A percentile compares a stretch with the other conserved stretches of the same genome.
phyloP scores from a whole-genome alignment of 1,140 invertebrate genomes.

The Glossosoma conforme region DNA sequence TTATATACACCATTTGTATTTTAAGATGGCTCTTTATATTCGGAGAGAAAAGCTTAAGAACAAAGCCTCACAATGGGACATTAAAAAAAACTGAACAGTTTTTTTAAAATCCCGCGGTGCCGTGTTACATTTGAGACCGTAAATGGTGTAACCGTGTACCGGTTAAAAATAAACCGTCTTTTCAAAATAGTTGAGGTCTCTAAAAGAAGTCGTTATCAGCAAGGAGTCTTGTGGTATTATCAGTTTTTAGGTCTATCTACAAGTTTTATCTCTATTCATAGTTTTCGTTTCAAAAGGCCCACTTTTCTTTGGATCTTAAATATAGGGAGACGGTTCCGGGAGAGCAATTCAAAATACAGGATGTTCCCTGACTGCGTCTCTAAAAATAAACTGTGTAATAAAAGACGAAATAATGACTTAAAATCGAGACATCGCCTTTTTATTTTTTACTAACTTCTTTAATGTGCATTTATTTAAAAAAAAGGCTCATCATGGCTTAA shows the following conservation, averaged over 20 bases:
- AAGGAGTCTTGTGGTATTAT: conserved; percentile 23
- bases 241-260: conserved; percentile 27
- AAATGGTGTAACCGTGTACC: not conserved
- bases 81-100: too few species aligned
- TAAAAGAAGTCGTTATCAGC: conserved; percentile 13
- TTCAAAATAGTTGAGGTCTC: conserved; percentile 8
- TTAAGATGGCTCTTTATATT: too few species aligned
- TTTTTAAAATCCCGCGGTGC: too few species aligned
- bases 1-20: too few species aligned
- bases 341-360: conserved; percentile 1
- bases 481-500: too few species aligned
- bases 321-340: not conserved
- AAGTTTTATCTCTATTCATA: conserved; percentile 27
- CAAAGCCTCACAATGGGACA: too few species aligned
- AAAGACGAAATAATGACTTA: not conserved
- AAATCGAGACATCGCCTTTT: too few species aligned
- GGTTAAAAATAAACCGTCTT: not conserved
- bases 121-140: too few species aligned
- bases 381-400: not conserved
- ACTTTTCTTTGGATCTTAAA: conserved; percentile 26
- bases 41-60: too few species aligned
- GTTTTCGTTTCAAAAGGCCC: conserved; percentile 12
- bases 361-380: not conserved
- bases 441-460: too few species aligned
- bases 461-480: too few species aligned